Evolutionary conservation across 2,888 invertebrate species (phyloP), one percentile per base, ranked within the genome.

Genomic region (Latrodectus hesperus): DNA sequence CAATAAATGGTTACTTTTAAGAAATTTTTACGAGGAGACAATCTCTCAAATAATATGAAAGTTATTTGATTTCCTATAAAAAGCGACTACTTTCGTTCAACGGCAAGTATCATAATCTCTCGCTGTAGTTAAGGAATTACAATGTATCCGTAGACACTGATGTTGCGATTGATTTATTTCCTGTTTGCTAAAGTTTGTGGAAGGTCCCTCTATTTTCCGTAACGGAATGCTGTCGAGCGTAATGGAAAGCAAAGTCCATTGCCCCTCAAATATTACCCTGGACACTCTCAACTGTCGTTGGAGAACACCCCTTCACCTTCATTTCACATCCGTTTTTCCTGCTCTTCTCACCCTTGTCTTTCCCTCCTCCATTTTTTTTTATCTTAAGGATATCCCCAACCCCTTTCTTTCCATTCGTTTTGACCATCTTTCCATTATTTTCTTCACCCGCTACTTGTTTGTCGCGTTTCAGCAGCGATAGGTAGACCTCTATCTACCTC

Each of bases 241-340:
- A 84, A 77, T 84, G 77, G 72, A 83, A 83, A 83, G 26, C 83
- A 64, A 77, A 84, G 78, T 84, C 73, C 78, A 53, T 71, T 65
- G 77, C 53, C 52, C 72, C 22, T 82, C 75, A 74, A 75, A 68
- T 82, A 75, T 82, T 75, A 83, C 70, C 79, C 16, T 78, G 60
- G 78, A 84, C 78, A 72, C 73, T 65, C 65, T 73, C 26, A 84
- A 84, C 72, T 84, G 73, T 73, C 84, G 73, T 84, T 78, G 77
- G 65, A 84, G 74, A 70, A 70, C 79, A 55, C 79, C 73, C 79
- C 84, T 84, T 75, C 78, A 60, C 65, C 75, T 80, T 86, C 81
- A 81, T 81, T 81, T 76, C 76, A 81, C 86, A 86, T 86, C 72
- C 71, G 76, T 81, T 80, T 76, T 64, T 51, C 74, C 70, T 52